A percentile compares a stretch with the other conserved stretches of the same genome.
Evolutionary conservation across 2,888 invertebrate species (phyloP).

Genomic region (Drosophila parthenogenetica): DNA sequence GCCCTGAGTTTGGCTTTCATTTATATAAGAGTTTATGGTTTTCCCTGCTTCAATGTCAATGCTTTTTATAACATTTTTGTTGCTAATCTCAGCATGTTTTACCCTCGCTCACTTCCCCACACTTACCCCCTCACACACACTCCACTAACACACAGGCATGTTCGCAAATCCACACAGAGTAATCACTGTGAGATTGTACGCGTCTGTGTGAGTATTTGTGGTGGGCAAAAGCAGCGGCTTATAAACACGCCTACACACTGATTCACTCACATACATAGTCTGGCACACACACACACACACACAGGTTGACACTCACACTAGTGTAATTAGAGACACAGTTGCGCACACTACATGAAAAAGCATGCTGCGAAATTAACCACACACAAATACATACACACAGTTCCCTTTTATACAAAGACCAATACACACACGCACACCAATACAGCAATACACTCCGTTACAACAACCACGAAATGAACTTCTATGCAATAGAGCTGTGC

Average conservation of each 20-base stretch:
- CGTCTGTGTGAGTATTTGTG: slow-evolving; percentile 45
- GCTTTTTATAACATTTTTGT: slow-evolving; percentile 46
- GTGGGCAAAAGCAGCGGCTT: slow-evolving; percentile 31
- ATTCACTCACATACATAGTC: slow-evolving; percentile 21
- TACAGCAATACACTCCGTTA: slow-evolving; percentile 3
- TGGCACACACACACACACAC: slow-evolving; percentile 20
- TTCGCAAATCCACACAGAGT: slow-evolving; percentile 14
- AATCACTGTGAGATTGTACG: slow-evolving; percentile 31
- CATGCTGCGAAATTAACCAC: slow-evolving; percentile 44
- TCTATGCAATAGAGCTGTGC: slow-evolving; percentile 11
- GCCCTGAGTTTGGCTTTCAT: slow-evolving; percentile 17
- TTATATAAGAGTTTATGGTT: slow-evolving; percentile 32
- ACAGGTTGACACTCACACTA: slow-evolving; percentile 32
- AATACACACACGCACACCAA: slow-evolving; percentile 10
- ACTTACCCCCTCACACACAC: slow-evolving; percentile 9
- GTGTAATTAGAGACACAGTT: slow-evolving; percentile 61
- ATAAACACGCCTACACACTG: slow-evolving; percentile 21
- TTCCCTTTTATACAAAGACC: slow-evolving; percentile 23
- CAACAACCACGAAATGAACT: slow-evolving; percentile 45
- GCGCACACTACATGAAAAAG: slow-evolving; percentile 43
- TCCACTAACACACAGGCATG: neutral
- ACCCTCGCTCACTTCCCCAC: neutral
- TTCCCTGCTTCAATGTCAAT: slow-evolving; percentile 52
- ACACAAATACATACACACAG: slow-evolving; percentile 24
- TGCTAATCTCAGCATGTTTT: slow-evolving; percentile 43